Evolutionary conservation across 2,888 invertebrate species (phyloP).

Genomic region (Argyresthia goedartella): DNA sequence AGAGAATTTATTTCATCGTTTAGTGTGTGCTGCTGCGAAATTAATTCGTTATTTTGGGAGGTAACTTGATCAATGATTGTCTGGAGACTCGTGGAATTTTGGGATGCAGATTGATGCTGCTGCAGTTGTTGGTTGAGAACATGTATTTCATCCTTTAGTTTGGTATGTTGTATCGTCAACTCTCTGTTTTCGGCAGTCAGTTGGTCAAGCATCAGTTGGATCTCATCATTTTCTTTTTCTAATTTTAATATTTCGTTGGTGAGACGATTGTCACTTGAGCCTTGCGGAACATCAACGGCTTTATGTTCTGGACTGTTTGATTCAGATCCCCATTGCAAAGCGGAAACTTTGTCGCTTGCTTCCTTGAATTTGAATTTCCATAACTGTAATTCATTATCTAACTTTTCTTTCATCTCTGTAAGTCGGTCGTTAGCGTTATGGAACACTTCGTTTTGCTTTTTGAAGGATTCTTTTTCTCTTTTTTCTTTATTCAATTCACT

Average conservation of each 20-base stretch:
- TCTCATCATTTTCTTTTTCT: conserved; percentile 59
- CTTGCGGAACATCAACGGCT: conserved; percentile 7
- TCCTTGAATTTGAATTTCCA: conserved; percentile 81
- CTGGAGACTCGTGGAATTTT: too few species aligned
- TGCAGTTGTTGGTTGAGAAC: conserved; percentile 32
- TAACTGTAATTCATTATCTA: conserved; percentile 81
- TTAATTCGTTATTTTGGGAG: too few species aligned
- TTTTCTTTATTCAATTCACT: conserved; percentile 72
- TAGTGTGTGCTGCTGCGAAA: too few species aligned
- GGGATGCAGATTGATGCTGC: not conserved
- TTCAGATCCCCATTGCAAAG: conserved; percentile 43
- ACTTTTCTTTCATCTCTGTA: conserved; percentile 84
- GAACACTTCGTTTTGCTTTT: conserved; percentile 80
- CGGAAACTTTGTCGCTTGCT: conserved; percentile 73
- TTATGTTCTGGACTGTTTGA: conserved; percentile 27
- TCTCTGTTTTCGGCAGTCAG: conserved; percentile 41
- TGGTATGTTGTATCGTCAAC: conserved; percentile 25
- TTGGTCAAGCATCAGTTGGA: conserved; percentile 42
- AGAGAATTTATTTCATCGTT: too few species aligned
- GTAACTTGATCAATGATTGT: too few species aligned
- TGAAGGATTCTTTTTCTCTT: conserved; percentile 76
- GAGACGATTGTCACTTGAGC: conserved; percentile 18
- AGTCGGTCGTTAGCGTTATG: conserved; percentile 82
- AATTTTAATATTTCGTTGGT: conserved; percentile 44
- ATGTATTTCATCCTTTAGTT: conserved; percentile 35